A percentile compares a stretch with the other conserved stretches of the same genome.
Conservation (phyloP, 2,113 vertebrate genomes). For the Mellivora capensis region DNA sequence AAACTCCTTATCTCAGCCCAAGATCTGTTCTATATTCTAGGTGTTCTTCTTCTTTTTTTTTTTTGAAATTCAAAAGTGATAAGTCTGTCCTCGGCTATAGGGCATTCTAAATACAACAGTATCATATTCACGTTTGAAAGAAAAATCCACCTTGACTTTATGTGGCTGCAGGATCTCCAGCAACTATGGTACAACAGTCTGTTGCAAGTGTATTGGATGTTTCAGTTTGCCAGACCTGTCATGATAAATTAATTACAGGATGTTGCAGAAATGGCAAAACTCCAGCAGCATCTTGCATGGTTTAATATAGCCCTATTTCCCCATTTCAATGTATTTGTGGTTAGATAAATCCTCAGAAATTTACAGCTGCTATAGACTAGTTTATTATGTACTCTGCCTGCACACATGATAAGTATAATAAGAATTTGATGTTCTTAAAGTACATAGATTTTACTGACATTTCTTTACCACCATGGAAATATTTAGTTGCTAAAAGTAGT, state of each 20-base stretch:
- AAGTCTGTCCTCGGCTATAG: neutral
- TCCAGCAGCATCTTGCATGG: conserved; percentile 90
- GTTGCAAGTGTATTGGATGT: conserved; percentile 97
- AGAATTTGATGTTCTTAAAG: conserved; percentile 79
- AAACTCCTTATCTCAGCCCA: conserved; percentile 32
- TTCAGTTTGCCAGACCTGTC: conserved; percentile 99
- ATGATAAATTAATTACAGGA: conserved; percentile 99
- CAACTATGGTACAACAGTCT: conserved; percentile 84
- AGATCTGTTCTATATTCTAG: neutral
- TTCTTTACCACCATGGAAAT: conserved; percentile 74
- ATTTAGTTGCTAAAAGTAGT: conserved; percentile 72
- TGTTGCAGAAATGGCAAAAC: conserved; percentile 96
- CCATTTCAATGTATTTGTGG: conserved; percentile 96
- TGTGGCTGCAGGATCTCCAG: conserved; percentile 77
- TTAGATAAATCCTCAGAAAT: conserved; percentile 93
- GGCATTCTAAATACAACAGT: neutral
- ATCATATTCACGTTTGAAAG: conserved; percentile 10
- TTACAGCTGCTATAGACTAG: conserved; percentile 91
- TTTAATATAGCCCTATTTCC: conserved; percentile 98
- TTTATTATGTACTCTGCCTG: conserved; percentile 89
- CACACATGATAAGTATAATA: conserved; percentile 78
- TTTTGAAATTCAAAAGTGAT: neutral
- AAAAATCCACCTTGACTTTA: conserved; percentile 64
- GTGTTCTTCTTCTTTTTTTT: neutral
- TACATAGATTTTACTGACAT: conserved; percentile 80